These are phyloP conservation scores for Ecdyonurus torrentis DNA, from an alignment of 2,888 invertebrate genomes.

Conservation along the genomic window DNA sequence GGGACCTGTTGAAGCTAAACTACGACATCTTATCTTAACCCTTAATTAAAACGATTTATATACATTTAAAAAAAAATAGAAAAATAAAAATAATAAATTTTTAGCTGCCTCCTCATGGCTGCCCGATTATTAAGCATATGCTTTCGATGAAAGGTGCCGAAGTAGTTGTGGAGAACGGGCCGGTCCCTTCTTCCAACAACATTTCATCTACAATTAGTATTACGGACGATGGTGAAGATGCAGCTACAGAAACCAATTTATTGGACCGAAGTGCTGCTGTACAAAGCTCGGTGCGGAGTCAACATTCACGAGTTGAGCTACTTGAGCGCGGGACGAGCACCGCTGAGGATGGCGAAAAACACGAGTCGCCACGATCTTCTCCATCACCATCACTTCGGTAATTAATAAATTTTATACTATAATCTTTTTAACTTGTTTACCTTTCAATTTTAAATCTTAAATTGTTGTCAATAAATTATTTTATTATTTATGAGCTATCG, in stretches of 20 bases:
- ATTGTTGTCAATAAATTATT: no score
- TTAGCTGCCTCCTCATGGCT: background rate
- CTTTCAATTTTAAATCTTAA: no score
- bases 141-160: background rate
- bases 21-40: no score
- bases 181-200: background rate
- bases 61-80: no score
- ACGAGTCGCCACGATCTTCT: background rate
- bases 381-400: background rate
- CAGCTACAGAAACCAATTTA: background rate
- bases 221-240: background rate
- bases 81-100: no score
- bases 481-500: no score
- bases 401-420: background rate
- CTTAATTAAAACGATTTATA: no score
- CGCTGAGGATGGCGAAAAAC: background rate
- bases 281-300: slow-evolving; percentile 4
- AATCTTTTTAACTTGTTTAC: no score
- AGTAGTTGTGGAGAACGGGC: background rate
- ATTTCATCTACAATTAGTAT: no score
- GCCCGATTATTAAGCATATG: background rate
- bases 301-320: background rate
- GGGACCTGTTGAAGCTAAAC: background rate
- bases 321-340: background rate
- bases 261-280: background rate